Percentiles rank a stretch among this genome's conserved stretches.
These are phyloP conservation scores for Calypte anna DNA, from an alignment of 2,113 vertebrate genomes.

Conservation along the genomic window DNA sequence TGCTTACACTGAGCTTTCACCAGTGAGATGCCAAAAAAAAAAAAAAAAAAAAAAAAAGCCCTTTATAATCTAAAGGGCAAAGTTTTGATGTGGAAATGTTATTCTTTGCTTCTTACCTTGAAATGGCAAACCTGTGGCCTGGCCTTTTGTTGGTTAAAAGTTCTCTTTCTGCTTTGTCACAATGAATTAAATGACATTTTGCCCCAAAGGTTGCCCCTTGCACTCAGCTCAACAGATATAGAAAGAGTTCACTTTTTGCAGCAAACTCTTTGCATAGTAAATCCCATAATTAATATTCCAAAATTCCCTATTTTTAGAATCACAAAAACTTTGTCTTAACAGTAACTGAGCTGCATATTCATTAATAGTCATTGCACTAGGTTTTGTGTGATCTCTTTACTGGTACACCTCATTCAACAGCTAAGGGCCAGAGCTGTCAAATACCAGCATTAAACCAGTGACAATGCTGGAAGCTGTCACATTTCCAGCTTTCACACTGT, in stretches of 20 bases:
- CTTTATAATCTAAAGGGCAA: constrained; percentile 23
- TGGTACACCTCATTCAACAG: background rate
- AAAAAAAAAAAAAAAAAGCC: background rate
- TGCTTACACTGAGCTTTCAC: background rate
- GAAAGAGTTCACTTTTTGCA: background rate
- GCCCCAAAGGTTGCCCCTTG: background rate
- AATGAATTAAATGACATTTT: constrained; percentile 12
- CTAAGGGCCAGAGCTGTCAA: background rate
- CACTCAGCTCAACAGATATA: background rate
- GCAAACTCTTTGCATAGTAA: background rate
- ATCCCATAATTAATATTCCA: background rate
- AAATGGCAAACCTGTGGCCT: constrained; percentile 37
- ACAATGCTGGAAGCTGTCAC: background rate
- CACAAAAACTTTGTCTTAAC: background rate
- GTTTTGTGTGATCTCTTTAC: background rate
- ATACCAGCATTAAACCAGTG: background rate
- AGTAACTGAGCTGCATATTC: background rate
- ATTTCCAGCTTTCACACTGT: background rate
- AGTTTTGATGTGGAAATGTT: constrained; percentile 28
- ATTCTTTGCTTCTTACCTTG: background rate
- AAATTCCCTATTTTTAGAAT: background rate
- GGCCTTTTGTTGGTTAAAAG: constrained; percentile 22
- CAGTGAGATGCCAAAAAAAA: background rate
- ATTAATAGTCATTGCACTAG: background rate
- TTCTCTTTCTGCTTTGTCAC: constrained; percentile 2